Base-by-base conservation (phyloP, 2,113 vertebrate genomes). In the Channa argus region DNA sequence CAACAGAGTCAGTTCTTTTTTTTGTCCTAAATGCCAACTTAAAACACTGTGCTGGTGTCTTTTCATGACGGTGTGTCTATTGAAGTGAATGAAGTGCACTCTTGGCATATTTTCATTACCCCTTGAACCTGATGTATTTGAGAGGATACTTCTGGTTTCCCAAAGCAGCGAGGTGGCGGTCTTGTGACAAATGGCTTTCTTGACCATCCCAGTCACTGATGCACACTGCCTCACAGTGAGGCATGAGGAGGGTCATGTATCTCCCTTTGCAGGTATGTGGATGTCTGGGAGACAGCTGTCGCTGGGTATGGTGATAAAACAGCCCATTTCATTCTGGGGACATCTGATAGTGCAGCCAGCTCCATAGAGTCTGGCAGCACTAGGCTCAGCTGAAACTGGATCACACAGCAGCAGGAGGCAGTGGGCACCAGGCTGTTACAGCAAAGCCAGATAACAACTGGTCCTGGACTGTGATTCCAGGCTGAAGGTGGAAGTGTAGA, bases 271-370 rank as follows among this genome's bases (percentile, higher is more conserved):
- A 74, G 79, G 63, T 86, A 82, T 85, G 74, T 51, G 75, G 80
- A 85, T 71, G 81, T 65, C 67, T 34, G 64, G 41, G 71, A 73
- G 82, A 86, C 89, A 90, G 91, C 93, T 87, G 91, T 79, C 62
- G 41, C 71, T 55, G 88, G 58, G 63, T 49, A 58, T 76, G 45
- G 65, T 77, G 83, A 91, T 89, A 82, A 91, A 90, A 86, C 49
- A 12, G 61, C 47, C 50, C 80, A 80, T 90, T 91, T 91, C 77
- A 83, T 87, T 87, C 75, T 51, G 68, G 51, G 56, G 90, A 89
- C 49, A 90, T 91, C 61, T 83, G 89, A 93, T 92, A 87, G 75
- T 55, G 59, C 65, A 52, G 75, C 47, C 80, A 89, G 88, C 82
- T 87, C 81, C 77, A 43, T n/a, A 3, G 61, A 77, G 82, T 86